Percentiles rank a stretch among this genome's conserved stretches.
Evolutionary conservation across 2,113 vertebrate genomes (phyloP).

Genomic region (Aramus guarauna): DNA sequence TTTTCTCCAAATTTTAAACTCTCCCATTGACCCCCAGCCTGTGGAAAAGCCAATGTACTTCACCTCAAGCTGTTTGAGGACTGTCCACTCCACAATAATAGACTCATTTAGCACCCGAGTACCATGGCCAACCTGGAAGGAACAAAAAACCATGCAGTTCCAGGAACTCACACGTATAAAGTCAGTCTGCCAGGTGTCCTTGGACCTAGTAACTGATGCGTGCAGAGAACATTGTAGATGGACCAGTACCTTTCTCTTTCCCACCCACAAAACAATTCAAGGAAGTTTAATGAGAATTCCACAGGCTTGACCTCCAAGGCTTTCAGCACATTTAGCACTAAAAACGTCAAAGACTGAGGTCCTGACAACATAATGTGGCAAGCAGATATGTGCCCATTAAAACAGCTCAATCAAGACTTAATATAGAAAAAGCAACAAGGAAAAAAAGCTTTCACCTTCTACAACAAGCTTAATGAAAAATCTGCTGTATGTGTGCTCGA

Average conservation of each 20-base stretch:
- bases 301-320: background rate
- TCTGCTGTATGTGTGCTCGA: background rate
- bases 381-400: background rate
- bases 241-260: background rate
- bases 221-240: background rate
- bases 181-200: background rate
- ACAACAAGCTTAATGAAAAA: background rate
- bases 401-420: background rate
- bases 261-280: background rate
- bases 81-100: slow-evolving; percentile 83
- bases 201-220: background rate
- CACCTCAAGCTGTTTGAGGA: slow-evolving; percentile 78
- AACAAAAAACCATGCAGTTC: background rate
- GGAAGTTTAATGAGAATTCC: background rate
- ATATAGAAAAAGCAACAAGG: background rate
- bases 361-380: background rate
- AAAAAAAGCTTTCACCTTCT: background rate
- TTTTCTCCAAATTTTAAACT: slow-evolving; percentile 95
- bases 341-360: background rate
- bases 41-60: slow-evolving; percentile 92
- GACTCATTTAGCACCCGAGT: slow-evolving; percentile 82
- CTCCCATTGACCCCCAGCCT: slow-evolving; percentile 92
- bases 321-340: background rate
- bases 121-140: slow-evolving; percentile 86
- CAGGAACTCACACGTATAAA: background rate